Evolutionary conservation across 2,888 invertebrate species (phyloP).

Genomic region (Neoscelio sp.): DNA sequence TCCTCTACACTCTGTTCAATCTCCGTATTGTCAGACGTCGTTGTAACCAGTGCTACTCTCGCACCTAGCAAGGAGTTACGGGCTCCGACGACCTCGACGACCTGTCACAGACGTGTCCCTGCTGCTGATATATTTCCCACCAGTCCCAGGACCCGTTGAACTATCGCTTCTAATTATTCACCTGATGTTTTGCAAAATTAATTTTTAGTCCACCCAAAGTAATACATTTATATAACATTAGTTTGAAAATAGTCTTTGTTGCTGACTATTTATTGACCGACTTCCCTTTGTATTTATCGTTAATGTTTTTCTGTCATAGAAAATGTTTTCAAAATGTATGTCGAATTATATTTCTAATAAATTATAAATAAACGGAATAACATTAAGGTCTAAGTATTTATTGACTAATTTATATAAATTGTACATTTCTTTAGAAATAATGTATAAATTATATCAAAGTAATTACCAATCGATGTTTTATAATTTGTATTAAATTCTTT

Average conservation of each 20-base stretch:
- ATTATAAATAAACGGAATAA: no score
- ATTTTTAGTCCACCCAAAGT: neutral
- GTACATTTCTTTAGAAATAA: no score
- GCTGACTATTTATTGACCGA: constrained; percentile 12
- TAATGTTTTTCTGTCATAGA: no score
- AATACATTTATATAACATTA: no score
- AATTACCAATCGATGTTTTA: no score
- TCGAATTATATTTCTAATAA: no score
- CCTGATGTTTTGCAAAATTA: constrained; percentile 24
- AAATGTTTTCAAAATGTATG: no score
- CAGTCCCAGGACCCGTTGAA: constrained; percentile 28
- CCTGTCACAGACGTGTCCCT: constrained; percentile 73
- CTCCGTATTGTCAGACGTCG: constrained; percentile 60
- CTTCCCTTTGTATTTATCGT: neutral
- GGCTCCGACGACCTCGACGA: constrained; percentile 71
- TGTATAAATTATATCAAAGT: no score
- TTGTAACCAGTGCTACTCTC: constrained; percentile 69
- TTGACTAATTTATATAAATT: no score
- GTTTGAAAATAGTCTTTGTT: no score
- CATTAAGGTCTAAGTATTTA: no score
- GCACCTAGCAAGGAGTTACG: constrained; percentile 74
- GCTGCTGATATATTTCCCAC: constrained; percentile 73
- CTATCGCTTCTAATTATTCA: constrained; percentile 28
- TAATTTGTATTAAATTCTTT: no score
- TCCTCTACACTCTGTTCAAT: constrained; percentile 30